Evolutionary conservation across 2,797 vertebrate genomes (phyloP).

Genomic region (Pantherophis alleghaniensis): DNA sequence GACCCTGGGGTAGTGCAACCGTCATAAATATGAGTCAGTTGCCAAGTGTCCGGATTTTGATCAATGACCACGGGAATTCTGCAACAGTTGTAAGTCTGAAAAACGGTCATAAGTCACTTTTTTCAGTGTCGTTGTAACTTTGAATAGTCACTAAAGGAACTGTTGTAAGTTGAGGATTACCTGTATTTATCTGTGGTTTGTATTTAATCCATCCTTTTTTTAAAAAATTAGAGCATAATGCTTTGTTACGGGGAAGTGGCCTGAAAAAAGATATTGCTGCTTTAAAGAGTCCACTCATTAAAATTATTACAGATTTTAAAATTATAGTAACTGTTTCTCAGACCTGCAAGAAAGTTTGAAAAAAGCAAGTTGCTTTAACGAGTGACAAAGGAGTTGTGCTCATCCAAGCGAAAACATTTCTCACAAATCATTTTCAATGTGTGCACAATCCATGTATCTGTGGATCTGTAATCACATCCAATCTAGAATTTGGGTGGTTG

Average conservation of each 20-base stretch:
- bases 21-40: too few species aligned
- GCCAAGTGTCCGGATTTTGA: too few species aligned
- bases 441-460: background rate
- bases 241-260: background rate
- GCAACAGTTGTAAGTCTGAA: too few species aligned
- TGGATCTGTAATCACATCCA: background rate
- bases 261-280: background rate
- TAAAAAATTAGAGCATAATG: background rate
- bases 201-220: background rate
- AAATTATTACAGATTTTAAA: background rate
- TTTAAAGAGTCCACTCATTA: background rate
- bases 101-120: too few species aligned
- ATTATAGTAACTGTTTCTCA: background rate
- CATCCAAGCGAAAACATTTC: background rate
- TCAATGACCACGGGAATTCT: too few species aligned
- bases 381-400: background rate
- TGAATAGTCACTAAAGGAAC: too few species aligned
- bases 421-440: background rate
- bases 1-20: too few species aligned
- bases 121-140: too few species aligned
- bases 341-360: background rate
- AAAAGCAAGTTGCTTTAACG: background rate
- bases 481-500: background rate
- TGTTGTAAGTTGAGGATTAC: too few species aligned
- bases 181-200: background rate